Conservation (phyloP, 2,888 invertebrate species). For the Drosophila dives region DNA sequence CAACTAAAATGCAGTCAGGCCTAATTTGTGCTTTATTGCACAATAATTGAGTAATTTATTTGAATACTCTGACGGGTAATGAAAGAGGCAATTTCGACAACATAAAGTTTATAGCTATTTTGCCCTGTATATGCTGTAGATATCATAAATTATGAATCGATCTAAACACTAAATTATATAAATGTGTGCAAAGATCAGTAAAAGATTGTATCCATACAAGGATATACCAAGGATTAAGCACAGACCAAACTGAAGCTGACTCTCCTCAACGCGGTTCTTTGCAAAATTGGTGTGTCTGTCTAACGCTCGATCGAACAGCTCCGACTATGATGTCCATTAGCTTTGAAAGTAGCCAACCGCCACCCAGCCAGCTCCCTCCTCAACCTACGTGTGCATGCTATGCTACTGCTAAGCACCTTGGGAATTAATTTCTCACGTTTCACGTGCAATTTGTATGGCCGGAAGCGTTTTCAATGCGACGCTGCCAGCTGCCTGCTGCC, state of each 20-base stretch:
- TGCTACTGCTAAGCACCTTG: conserved; percentile 49
- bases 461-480: conserved; percentile 71
- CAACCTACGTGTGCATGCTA: neutral
- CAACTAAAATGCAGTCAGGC: conserved; percentile 11
- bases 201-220: neutral
- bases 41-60: conserved; percentile 1
- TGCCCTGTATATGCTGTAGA: neutral
- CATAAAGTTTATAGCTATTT: neutral
- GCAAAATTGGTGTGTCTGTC: neutral
- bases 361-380: neutral
- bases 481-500: conserved; percentile 8
- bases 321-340: conserved; percentile 19
- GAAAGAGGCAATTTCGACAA: neutral
- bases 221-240: neutral
- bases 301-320: conserved; percentile 9
- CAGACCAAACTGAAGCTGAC: neutral
- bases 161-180: neutral
- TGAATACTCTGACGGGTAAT: neutral
- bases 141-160: neutral
- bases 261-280: neutral
- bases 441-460: conserved; percentile 72
- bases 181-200: neutral
- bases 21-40: neutral
- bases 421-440: conserved; percentile 76
- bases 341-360: neutral